Conservation (phyloP, 2,113 vertebrate genomes). For the Lonchura striata region DNA sequence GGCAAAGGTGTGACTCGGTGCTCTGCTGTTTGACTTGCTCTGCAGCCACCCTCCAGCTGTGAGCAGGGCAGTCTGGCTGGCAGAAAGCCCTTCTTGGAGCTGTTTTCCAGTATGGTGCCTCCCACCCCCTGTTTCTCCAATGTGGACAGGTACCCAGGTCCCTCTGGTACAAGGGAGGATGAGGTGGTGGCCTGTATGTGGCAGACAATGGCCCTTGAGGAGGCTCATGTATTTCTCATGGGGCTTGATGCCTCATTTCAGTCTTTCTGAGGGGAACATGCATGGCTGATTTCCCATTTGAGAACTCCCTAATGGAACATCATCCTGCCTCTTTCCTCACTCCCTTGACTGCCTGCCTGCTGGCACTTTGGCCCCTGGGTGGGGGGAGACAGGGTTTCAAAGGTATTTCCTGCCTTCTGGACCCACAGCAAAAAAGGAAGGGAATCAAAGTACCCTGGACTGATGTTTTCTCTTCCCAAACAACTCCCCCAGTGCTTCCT, state of each 20-base stretch:
- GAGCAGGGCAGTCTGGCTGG: not conserved
- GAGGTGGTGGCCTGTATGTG: not conserved
- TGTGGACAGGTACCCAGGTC: not conserved
- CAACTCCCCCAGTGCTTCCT: not conserved
- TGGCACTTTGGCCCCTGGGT: not conserved
- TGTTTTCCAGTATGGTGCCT: not conserved
- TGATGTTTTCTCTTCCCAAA: not conserved
- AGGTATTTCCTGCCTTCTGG: not conserved
- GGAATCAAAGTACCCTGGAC: not conserved
- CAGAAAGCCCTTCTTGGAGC: not conserved
- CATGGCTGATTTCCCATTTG: not conserved
- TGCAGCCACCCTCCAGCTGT: not conserved
- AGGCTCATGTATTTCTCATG: not conserved
- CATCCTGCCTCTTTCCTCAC: not conserved
- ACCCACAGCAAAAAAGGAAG: not conserved
- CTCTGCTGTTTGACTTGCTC: not conserved
- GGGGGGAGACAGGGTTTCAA: not conserved
- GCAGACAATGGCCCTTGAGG: not conserved
- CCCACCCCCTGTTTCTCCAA: not conserved
- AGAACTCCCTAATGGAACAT: not conserved
- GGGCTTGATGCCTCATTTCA: not conserved
- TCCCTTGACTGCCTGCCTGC: not conserved
- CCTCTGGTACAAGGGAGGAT: not conserved
- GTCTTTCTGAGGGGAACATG: not conserved
- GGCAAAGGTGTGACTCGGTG: constrained; percentile 69